phyloP scores from a whole-genome alignment of 2,888 invertebrate species.

The Ophioninae sp. region DNA sequence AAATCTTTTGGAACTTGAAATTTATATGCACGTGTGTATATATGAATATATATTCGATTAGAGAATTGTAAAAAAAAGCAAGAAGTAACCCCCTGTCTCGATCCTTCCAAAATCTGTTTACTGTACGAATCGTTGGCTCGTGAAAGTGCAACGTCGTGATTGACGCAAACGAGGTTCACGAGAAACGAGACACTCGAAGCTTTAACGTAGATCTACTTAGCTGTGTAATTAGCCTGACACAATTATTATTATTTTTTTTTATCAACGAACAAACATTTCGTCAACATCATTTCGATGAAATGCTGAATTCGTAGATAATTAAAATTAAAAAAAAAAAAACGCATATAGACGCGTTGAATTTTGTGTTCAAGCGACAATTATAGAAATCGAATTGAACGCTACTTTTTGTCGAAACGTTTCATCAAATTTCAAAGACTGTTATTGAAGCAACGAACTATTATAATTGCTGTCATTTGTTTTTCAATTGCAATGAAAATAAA shows the following conservation, averaged over 20 bases:
- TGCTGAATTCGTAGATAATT: too few species aligned
- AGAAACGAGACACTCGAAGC: conserved; percentile 6
- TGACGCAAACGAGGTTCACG: background rate
- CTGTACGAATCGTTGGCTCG: background rate
- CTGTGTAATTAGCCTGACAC: too few species aligned
- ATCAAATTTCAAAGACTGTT: conserved; percentile 3
- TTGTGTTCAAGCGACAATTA: background rate
- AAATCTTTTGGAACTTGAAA: conserved; percentile 31
- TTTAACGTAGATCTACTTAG: background rate
- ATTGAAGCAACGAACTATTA: conserved; percentile 27
- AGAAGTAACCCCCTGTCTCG: conserved; percentile 48
- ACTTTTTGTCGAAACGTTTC: background rate
- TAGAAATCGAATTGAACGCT: background rate
- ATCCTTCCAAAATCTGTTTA: conserved; percentile 56
- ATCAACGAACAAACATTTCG: too few species aligned
- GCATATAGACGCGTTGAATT: background rate
- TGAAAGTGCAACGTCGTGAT: background rate
- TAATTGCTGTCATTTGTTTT: background rate
- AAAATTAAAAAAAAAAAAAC: background rate
- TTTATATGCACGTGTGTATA: conserved; percentile 18
- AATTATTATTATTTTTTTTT: too few species aligned
- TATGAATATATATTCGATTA: conserved; percentile 28
- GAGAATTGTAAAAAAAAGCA: conserved; percentile 43
- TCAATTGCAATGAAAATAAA: background rate
- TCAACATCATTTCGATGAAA: too few species aligned